A percentile compares a stretch with the other conserved stretches of the same genome.
phyloP scores from a whole-genome alignment of 2,113 vertebrate genomes.

The Hassar affinis region DNA sequence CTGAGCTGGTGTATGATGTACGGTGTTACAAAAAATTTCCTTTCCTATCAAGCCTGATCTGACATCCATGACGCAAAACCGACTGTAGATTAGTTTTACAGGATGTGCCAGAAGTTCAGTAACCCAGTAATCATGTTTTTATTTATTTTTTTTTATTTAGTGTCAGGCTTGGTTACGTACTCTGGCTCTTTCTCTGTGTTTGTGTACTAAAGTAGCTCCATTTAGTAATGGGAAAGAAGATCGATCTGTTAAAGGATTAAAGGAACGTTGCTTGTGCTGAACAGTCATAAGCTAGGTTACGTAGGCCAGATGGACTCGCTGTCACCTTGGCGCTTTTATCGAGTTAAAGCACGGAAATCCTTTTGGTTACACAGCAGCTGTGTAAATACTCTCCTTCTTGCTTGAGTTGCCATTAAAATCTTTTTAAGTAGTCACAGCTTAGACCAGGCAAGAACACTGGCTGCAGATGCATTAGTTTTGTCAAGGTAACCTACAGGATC shows the following conservation, averaged over 20 bases:
- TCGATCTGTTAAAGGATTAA: neutral
- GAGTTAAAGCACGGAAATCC: constrained; percentile 6
- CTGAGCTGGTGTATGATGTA: neutral
- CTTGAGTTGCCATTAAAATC: neutral
- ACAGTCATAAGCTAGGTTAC: neutral
- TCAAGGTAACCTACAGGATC: neutral
- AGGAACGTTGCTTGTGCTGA: constrained; percentile 51
- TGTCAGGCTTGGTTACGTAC: neutral
- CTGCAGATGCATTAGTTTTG: neutral
- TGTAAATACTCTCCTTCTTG: neutral
- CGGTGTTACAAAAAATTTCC: neutral
- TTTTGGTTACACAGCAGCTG: constrained; percentile 3
- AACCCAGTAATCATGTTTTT: neutral
- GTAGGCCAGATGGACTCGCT: neutral
- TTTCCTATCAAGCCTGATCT: neutral
- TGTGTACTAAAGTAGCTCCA: neutral
- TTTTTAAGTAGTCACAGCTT: neutral
- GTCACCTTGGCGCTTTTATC: constrained; percentile 20
- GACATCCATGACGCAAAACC: neutral
- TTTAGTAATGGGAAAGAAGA: neutral
- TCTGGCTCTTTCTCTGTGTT: neutral
- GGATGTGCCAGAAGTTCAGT: neutral
- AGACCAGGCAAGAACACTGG: neutral
- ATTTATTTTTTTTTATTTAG: neutral
- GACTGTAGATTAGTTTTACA: neutral